Base-by-base conservation (phyloP, 2,888 invertebrate genomes). In the Heteropelma amictum region DNA sequence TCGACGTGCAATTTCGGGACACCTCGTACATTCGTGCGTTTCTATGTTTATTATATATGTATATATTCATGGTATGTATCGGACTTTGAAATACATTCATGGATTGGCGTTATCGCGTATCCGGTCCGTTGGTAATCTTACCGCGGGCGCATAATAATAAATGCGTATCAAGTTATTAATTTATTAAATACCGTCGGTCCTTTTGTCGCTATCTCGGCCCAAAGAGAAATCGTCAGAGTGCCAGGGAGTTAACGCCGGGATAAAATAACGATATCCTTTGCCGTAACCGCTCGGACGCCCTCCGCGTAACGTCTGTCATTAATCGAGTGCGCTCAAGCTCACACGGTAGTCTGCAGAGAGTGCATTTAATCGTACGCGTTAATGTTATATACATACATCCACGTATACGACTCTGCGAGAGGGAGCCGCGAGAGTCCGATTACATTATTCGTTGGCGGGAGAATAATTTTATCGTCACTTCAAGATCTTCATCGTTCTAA, bases 121-220 rank as follows among this genome's bases (percentile, higher is more conserved):
- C 56, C 61, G 68, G 54, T 73, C 61, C 12, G 14, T 33, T n/a
- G n/a, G n/a, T n/a, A n/a, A n/a, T 42, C 21, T 23, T 56, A 53
- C 51, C 23, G 12, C n/a, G n/a, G n/a, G n/a, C 61, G 23, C 35
- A 45, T 70, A 19, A 65, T 60, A 58, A 69, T 47, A 47, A 74
- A 74, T 60, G 64, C 45, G 53, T 70, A 53, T 60, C 58, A 60
- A 65, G 53, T 64, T 65, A 65, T 70, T 65, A 74, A 74, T 74
- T 70, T 65, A 74, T 74, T 65, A 60, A 70, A 74, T 60, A 45
- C 38, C 53, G 64, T 40, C 69, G 56, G 47, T 64, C 35, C 64
- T 53, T 63, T 68, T 63, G 69, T 58, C 68, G 49, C 35, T 49
- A 56, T 58, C 40, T 40, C 26, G 35, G 5, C 12, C 56, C 26